These are phyloP conservation scores for Tamandua tetradactyla DNA, from an alignment of 2,797 vertebrate species.

Conservation along the genomic window DNA sequence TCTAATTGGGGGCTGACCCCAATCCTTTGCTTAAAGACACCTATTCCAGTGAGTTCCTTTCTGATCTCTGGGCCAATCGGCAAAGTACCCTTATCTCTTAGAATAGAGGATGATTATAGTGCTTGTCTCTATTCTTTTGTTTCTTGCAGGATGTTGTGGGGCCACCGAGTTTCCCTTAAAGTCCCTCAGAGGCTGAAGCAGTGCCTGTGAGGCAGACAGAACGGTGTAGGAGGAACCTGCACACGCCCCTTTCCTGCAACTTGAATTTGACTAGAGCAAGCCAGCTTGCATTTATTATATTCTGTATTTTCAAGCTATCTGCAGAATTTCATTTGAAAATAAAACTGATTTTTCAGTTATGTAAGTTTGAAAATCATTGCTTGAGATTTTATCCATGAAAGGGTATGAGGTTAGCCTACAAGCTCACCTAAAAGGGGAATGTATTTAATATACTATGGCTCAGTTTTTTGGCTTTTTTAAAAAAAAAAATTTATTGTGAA, in stretches of 20 bases:
- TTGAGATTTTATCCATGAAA: background rate
- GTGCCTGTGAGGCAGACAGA: background rate
- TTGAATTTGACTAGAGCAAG: background rate
- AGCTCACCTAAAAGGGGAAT: background rate
- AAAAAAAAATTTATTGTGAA: no score
- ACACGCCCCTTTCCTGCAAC: accelerated
- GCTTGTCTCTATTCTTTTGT: background rate
- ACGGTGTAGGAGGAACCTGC: background rate
- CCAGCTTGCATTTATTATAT: background rate
- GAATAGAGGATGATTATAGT: background rate
- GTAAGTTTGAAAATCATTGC: background rate
- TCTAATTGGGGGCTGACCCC: background rate
- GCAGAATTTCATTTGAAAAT: background rate
- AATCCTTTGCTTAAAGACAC: background rate
- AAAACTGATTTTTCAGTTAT: background rate
- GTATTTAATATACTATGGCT: background rate
- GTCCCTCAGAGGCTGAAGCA: background rate
- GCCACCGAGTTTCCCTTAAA: background rate
- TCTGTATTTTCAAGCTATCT: background rate
- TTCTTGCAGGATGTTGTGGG: background rate
- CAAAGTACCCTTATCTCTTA: background rate
- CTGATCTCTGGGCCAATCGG: background rate
- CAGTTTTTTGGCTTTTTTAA: no score
- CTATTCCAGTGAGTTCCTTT: accelerated
- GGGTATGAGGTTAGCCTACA: background rate